Percentiles rank a stretch among this genome's conserved stretches.
Evolutionary conservation across 2,888 invertebrate species (phyloP).

Genomic region (Hofmannophila pseudospretella): DNA sequence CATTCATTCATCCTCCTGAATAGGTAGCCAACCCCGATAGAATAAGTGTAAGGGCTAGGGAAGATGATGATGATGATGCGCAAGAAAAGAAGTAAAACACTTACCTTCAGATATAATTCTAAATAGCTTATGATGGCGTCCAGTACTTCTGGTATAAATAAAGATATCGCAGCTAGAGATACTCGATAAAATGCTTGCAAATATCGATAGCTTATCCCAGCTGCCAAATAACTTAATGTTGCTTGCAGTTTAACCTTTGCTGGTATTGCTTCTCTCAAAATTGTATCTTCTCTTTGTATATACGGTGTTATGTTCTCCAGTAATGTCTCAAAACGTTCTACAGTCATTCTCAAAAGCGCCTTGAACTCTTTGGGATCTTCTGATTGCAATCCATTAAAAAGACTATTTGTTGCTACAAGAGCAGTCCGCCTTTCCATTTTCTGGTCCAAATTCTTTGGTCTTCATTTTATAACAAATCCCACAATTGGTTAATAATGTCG

Average conservation of each 20-base stretch:
- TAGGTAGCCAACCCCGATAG: too few relatives aligned
- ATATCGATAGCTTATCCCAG: constrained; percentile 10
- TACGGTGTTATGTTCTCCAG: constrained; percentile 10
- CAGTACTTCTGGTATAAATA: constrained; percentile 14
- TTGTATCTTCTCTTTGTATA: constrained; percentile 11
- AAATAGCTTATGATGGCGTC: constrained; percentile 5
- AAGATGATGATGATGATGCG: too few relatives aligned
- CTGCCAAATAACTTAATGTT: constrained; percentile 12
- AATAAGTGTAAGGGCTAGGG: too few relatives aligned
- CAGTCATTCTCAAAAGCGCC: constrained; percentile 10
- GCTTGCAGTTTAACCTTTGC: constrained; percentile 13
- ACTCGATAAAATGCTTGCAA: constrained; percentile 16
- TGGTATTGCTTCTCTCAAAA: constrained; percentile 12
- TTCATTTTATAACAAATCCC: constrained; percentile 12
- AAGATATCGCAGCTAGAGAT: constrained; percentile 15
- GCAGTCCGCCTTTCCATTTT: constrained; percentile 10
- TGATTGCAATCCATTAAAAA: constrained; percentile 14
- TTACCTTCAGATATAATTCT: constrained; percentile 13
- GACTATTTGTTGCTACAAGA: constrained; percentile 10
- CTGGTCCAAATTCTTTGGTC: constrained; percentile 12
- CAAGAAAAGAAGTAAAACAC: constrained; percentile 6
- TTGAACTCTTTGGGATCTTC: constrained; percentile 16
- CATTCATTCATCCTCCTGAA: too few relatives aligned
- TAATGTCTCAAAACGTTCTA: constrained; percentile 16
- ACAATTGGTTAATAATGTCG: too few relatives aligned